These are phyloP conservation scores for Forbesichthys papilliferus DNA, from an alignment of 2,113 vertebrate genomes.

Conservation along the genomic window DNA sequence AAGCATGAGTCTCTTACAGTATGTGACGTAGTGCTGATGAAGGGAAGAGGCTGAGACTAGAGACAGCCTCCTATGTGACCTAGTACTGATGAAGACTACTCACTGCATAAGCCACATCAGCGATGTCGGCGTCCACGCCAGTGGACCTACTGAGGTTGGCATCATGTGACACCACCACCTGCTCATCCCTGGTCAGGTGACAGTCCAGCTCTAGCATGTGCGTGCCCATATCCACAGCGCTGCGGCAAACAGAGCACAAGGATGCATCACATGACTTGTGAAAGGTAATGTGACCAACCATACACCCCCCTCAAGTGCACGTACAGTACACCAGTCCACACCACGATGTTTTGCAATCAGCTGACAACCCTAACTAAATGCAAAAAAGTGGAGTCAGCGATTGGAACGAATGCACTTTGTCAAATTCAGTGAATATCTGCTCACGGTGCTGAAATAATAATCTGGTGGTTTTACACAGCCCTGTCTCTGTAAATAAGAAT, in stretches of 20 bases:
- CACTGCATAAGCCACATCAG: constrained; percentile 86
- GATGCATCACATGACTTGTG: background rate
- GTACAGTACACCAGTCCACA: background rate
- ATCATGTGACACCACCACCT: constrained; percentile 96
- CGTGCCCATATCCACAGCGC: constrained; percentile 89
- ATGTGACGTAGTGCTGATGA: background rate
- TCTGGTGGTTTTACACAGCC: too few relatives aligned
- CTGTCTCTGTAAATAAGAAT: too few relatives aligned
- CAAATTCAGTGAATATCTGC: too few relatives aligned
- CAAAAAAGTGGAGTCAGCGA: background rate
- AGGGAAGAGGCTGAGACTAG: background rate
- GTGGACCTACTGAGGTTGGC: constrained; percentile 86
- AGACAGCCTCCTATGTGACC: too few relatives aligned
- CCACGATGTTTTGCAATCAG: background rate
- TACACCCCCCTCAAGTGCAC: background rate
- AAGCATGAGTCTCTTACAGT: too few relatives aligned
- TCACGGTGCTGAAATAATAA: too few relatives aligned
- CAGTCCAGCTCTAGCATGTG: constrained; percentile 98
- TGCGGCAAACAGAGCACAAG: constrained; percentile 55
- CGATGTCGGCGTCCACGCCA: constrained; percentile 83
- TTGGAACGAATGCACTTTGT: too few relatives aligned
- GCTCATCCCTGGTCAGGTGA: constrained; percentile 92
- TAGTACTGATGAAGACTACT: constrained; percentile 60
- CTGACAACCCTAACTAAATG: background rate
- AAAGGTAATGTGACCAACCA: background rate